These are phyloP conservation scores for Caiman crocodilus DNA, from an alignment of 2,797 vertebrate species.

Conservation along the genomic window DNA sequence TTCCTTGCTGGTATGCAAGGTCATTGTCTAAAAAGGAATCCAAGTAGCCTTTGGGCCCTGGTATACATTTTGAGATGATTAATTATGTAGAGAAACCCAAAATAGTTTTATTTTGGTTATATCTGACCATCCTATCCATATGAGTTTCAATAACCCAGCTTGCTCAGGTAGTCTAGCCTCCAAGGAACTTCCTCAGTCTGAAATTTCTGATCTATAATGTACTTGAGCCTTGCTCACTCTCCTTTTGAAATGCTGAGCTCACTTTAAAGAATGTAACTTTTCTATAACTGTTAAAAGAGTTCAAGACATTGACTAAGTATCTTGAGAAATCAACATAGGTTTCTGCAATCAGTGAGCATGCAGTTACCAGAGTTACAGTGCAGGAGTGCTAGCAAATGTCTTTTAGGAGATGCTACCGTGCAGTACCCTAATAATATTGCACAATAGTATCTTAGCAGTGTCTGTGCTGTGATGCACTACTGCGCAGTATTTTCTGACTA, in stretches of 20 bases:
- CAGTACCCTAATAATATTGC: too few relatives aligned
- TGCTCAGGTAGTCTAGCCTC: neutral
- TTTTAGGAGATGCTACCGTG: too few relatives aligned
- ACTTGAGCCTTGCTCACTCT: neutral
- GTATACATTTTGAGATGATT: neutral
- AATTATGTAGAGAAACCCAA: neutral
- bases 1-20: fast-evolving
- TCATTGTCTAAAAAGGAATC: neutral
- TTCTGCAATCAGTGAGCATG: neutral
- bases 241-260: neutral
- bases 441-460: too few relatives aligned
- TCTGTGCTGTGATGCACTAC: too few relatives aligned
- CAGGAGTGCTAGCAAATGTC: too few relatives aligned
- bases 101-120: neutral
- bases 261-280: neutral
- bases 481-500: too few relatives aligned
- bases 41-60: neutral
- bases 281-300: neutral
- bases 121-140: neutral
- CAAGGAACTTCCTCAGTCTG: neutral
- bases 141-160: neutral
- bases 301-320: neutral
- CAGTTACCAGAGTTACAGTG: neutral
- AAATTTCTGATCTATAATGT: neutral
- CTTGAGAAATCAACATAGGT: neutral